These are phyloP conservation scores for Lagopus muta DNA, from an alignment of 2,113 vertebrate species.

Conservation along the genomic window DNA sequence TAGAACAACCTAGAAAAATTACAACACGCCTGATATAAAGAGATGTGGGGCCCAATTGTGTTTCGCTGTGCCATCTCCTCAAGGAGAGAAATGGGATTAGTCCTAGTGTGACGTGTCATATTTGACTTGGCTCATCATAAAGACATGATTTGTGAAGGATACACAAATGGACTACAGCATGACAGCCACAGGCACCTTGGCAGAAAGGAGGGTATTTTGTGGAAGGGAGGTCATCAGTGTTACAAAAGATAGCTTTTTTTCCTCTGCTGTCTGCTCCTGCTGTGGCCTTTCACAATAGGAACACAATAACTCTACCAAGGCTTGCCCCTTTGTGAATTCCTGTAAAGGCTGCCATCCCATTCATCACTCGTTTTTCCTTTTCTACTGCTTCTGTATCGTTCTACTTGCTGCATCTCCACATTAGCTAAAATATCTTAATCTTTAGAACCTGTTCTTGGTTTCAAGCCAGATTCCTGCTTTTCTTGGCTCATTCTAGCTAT, in stretches of 20 bases:
- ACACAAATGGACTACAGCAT: not conserved
- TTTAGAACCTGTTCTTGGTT: constrained; percentile 40
- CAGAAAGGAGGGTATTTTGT: not conserved
- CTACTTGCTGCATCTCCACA: not conserved
- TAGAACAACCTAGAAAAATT: not conserved
- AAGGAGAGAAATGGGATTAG: not conserved
- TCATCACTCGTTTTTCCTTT: not conserved
- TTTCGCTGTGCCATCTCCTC: not conserved
- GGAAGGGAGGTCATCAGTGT: not conserved
- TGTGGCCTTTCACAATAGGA: not conserved
- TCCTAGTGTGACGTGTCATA: not conserved
- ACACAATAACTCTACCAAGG: not conserved
- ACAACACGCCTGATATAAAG: not conserved
- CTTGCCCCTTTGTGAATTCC: not conserved
- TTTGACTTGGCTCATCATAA: not conserved
- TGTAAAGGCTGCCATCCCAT: not conserved
- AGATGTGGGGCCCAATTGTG: not conserved
- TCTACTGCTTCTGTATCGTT: not conserved
- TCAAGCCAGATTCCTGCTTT: constrained; percentile 45
- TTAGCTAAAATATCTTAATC: constrained; percentile 53
- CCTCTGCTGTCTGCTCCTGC: not conserved
- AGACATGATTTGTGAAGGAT: not conserved
- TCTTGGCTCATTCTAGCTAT: constrained; percentile 19
- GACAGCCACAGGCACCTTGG: constrained; percentile 12
- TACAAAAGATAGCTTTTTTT: not conserved